Conservation (phyloP, 2,113 vertebrate species). For the Leuciscus idus region DNA sequence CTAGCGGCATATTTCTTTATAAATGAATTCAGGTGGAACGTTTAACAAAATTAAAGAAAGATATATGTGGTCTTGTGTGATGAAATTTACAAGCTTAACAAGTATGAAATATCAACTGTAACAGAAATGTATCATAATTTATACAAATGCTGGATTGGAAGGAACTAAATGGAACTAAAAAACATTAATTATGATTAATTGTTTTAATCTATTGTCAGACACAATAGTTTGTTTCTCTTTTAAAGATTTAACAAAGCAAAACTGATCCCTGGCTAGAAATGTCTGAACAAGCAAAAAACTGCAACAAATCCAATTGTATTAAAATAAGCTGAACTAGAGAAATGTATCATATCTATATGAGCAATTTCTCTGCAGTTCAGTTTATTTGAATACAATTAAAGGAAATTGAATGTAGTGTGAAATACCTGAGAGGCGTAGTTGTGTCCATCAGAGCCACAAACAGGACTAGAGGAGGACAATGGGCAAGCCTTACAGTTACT, state of each 20-base stretch:
- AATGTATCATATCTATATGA: neutral
- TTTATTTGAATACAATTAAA: neutral
- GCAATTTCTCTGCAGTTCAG: neutral
- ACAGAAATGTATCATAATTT: neutral
- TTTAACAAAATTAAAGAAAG: conserved; percentile 4
- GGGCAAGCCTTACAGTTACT: conserved; percentile 90
- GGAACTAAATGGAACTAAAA: neutral
- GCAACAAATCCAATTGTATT: neutral
- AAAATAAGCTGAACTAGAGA: neutral
- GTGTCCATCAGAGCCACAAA: conserved; percentile 95
- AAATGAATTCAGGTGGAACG: neutral
- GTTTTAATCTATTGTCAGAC: neutral
- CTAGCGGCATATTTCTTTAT: conserved; percentile 3
- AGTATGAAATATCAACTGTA: neutral
- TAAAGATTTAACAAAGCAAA: neutral
- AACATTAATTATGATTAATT: neutral
- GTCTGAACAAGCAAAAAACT: neutral
- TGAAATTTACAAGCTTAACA: neutral
- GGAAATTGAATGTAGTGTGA: neutral
- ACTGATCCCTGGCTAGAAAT: neutral
- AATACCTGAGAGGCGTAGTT: conserved; percentile 94
- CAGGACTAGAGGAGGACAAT: conserved; percentile 80
- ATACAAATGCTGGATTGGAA: neutral
- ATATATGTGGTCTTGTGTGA: neutral
- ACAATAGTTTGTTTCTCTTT: neutral